Base-by-base conservation (phyloP, 2,113 vertebrate genomes). In the Neodon shergylaensis region DNA sequence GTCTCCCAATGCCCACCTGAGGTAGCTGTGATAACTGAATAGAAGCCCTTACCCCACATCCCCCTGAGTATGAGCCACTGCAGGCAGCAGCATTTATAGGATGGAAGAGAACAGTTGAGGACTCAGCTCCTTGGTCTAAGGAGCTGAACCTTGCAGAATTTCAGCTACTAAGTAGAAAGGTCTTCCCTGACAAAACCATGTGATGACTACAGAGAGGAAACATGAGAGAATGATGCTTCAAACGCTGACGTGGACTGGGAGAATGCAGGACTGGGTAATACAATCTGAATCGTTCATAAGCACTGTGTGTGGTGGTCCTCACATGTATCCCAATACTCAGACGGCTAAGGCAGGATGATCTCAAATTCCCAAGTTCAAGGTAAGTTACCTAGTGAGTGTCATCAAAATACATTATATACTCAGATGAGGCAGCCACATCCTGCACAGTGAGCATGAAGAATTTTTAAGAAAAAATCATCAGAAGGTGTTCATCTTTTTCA, bases 81-180 rank as follows among this genome's bases (percentile, higher is more conserved):
- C 24, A 73, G 58, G 28, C 31, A 77, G 42, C 79, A 63, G 47
- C 52, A 17, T 12, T 61, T 42, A 21, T n/a, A 70, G 36, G 28
- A 49, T 28, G 10, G 17, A 89, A n/a, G 47, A 16, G 0, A 1
- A 5, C 0, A n/a, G 4, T 0, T 73, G 77, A 31, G 33, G 13
- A 28, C 33, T 58, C 7, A n/a, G 24, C 8, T 42, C 36, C 1
- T 79, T 58, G 84, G 6, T n/a, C 49, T 31, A 24, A 52, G 36
- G 39, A 72, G 28, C 28, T 11, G 24, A 81, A 42, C 22, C 76
- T n/a, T 49, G 33, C 7, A 68, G 26, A 28, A 49, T 73, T 63
- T 31, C 14, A 66, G 61, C n/a, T 0, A 1, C 42, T 39, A 24
- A 44, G 2, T 7, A 36, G 84, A 52, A 74, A 16, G 36, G 9